Base-by-base conservation (phyloP, 2,113 vertebrate genomes). In the Sterna hirundo region DNA sequence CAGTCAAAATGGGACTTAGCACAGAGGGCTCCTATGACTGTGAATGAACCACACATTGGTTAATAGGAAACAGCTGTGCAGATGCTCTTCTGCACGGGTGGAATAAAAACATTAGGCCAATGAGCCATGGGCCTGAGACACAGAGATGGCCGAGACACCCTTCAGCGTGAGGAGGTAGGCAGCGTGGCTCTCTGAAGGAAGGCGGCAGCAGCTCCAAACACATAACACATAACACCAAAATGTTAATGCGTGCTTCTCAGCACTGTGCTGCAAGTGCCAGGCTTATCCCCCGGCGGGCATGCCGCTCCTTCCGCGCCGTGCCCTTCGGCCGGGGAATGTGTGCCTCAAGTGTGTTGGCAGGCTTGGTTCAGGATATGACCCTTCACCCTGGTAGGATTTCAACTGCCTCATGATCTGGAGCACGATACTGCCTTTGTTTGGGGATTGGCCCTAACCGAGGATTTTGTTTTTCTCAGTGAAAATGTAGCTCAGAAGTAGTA, bases 401-500 rank as follows among this genome's bases (percentile, higher is more conserved):
- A 81, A 5, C 29, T 27, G 36, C 51, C 66, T 87, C 3, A 0
- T 90, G 54, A 32, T n/a, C 76, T 60, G 55, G 60, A 82, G 9
- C 18, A 47, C 38, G 34, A 47, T n/a, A 38, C 12, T 61, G 47
- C n/a, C 36, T 77, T 89, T 90, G 51, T 88, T 88, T 72, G 36
- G 16, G 25, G 32, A 11, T 94, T 94, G 36, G n/a, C 22, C 62
- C 9, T 85, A 83, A 74, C 14, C 6, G 40, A 89, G 29, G 15
- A 47, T 62, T 91, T 88, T 75, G 36, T 23, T 88, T 86, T 70
- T 72, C 60, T 88, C 60, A 9, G n/a, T 66, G 46, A 87, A 95
- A 94, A 94, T 27, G 26, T 71, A 83, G 78, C 68, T 95, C 51
- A 55, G 84, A 86, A 74, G 75, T 68, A 87, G 40, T 22, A 71